A percentile compares a stretch with the other conserved stretches of the same genome.
Evolutionary conservation across 2,888 invertebrate species (phyloP).

Genomic region (Drosophila lutescens): DNA sequence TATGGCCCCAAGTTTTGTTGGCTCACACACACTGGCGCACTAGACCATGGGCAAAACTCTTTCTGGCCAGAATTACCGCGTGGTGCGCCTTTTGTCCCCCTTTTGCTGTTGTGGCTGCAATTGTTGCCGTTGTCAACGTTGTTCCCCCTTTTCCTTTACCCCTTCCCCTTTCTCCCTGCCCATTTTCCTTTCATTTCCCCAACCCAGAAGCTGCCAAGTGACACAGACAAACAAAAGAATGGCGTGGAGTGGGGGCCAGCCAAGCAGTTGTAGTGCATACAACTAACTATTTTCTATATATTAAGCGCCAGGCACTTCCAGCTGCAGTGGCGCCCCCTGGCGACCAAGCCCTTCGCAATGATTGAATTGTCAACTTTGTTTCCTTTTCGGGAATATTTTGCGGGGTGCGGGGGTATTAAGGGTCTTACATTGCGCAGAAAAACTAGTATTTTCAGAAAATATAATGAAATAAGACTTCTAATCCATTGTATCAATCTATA

Average conservation of each 20-base stretch:
- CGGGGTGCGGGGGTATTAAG: neutral
- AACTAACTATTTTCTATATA: conserved; percentile 32
- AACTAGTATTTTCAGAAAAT: neutral
- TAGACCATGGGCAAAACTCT: conserved; percentile 50
- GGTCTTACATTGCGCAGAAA: neutral
- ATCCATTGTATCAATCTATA: too few relatives aligned
- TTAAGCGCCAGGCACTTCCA: conserved; percentile 18
- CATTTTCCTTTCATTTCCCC: conserved; percentile 34
- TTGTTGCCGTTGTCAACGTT: conserved; percentile 56
- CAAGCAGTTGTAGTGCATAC: conserved; percentile 12
- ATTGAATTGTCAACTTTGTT: conserved; percentile 69
- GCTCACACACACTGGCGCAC: conserved; percentile 43
- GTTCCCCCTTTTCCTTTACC: neutral
- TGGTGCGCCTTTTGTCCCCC: conserved; percentile 50
- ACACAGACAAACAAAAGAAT: conserved; percentile 60
- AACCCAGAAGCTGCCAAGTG: conserved; percentile 60
- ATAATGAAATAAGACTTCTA: too few relatives aligned
- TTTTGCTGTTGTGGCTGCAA: conserved; percentile 48
- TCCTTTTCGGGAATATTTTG: conserved; percentile 13
- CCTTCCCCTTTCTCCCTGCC: neutral
- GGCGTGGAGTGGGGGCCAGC: conserved; percentile 4
- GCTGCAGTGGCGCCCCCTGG: conserved; percentile 5
- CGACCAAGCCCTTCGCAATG: conserved; percentile 46
- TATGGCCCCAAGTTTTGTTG: conserved; percentile 80
- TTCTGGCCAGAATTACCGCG: conserved; percentile 70